These are phyloP conservation scores for Naso thynnoides DNA, from an alignment of 2,797 vertebrate genomes.

Conservation along the genomic window DNA sequence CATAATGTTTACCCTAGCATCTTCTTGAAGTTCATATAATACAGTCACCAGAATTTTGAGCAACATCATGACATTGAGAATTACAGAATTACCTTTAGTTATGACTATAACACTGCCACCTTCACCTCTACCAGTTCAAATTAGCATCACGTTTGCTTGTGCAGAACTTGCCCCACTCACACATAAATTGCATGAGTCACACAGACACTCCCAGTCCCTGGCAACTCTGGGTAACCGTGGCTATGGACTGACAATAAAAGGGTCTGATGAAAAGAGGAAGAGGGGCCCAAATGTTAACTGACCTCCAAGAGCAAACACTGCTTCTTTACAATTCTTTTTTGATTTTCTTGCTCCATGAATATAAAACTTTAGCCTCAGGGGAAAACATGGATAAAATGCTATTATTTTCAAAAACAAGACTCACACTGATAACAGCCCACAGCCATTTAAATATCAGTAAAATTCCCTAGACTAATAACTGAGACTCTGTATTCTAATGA, in stretches of 20 bases:
- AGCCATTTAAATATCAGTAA: constrained; percentile 7
- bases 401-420: constrained; percentile 7
- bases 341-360: constrained; percentile 8
- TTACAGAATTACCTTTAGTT: background rate
- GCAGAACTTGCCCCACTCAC: constrained; percentile 27
- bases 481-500: background rate
- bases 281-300: constrained; percentile 57
- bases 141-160: constrained; percentile 36
- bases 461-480: background rate
- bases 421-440: background rate
- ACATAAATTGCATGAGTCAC: constrained; percentile 67
- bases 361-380: background rate
- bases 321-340: background rate
- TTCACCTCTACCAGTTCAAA: constrained; percentile 36
- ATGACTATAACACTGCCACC: background rate
- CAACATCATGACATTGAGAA: background rate
- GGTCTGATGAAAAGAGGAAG: constrained; percentile 51
- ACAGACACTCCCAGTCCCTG: constrained; percentile 54
- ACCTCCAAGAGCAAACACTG: constrained; percentile 41
- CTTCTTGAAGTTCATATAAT: background rate
- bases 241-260: constrained; percentile 61
- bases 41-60: background rate
- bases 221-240: constrained; percentile 69
- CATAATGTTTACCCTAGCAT: background rate
- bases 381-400: background rate